Evolutionary conservation across 2,797 vertebrate species (phyloP).

Genomic region (Neosilurus hyrtlii): DNA sequence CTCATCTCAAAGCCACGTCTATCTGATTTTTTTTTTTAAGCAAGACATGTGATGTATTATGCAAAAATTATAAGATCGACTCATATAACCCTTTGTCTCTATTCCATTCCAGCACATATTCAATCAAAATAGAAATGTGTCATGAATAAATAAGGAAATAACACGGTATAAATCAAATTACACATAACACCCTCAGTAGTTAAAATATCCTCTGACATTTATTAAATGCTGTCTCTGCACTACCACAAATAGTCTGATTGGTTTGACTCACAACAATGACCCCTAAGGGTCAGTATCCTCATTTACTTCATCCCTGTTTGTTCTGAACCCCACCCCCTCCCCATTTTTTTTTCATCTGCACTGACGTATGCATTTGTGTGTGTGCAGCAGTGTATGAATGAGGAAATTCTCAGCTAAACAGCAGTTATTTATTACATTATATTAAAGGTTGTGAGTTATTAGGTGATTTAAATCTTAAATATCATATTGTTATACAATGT

Average conservation of each 20-base stretch:
- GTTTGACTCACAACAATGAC: conserved; percentile 8
- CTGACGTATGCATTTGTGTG: background rate
- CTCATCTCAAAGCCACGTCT: background rate
- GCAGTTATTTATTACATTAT: background rate
- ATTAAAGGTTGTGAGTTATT: background rate
- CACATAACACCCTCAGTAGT: background rate
- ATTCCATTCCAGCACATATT: background rate
- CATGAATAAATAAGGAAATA: background rate
- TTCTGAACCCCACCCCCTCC: background rate
- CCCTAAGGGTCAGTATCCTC: conserved; percentile 3
- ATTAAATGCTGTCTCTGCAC: conserved; percentile 27
- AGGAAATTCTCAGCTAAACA: background rate
- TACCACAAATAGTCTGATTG: background rate
- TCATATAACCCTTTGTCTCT: background rate
- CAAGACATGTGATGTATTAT: background rate
- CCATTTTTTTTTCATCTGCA: background rate
- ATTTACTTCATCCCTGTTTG: background rate
- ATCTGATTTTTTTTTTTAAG: background rate
- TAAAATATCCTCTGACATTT: conserved; percentile 10
- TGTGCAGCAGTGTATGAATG: background rate
- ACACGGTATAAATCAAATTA: background rate
- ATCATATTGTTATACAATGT: background rate
- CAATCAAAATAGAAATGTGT: conserved; percentile 1
- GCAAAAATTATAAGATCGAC: background rate
- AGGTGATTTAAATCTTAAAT: background rate